Conservation (phyloP, 2,888 invertebrate species). For the Acleris laterana region DNA sequence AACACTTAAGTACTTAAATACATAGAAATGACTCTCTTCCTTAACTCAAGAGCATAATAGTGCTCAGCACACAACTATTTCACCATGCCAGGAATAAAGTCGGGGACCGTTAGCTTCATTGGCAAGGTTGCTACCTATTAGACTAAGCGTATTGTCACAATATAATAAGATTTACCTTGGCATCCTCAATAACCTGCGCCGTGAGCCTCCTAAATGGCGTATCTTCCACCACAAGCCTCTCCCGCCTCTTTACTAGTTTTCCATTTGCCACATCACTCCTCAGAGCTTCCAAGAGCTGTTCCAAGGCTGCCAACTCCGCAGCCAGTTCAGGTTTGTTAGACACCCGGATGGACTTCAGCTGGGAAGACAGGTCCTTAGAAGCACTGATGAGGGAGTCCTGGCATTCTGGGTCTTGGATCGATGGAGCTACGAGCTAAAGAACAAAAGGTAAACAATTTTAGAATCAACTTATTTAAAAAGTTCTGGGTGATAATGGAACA, state of each 20-base stretch:
- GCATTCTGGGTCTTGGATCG: slow-evolving; percentile 58
- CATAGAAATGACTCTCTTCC: too few species aligned
- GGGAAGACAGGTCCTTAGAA: slow-evolving; percentile 50
- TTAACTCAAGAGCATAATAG: too few species aligned
- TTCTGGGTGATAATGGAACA: too few species aligned
- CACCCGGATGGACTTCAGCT: slow-evolving; percentile 48
- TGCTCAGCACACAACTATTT: too few species aligned
- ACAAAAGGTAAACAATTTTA: neutral
- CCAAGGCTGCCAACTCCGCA: slow-evolving; percentile 46
- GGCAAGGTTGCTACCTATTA: too few species aligned
- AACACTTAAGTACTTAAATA: too few species aligned
- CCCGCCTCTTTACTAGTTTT: slow-evolving; percentile 49
- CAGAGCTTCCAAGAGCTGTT: slow-evolving; percentile 50
- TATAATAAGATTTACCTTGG: slow-evolving; percentile 51
- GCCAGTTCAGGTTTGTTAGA: slow-evolving; percentile 49
- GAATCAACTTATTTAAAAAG: neutral
- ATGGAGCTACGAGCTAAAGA: slow-evolving; percentile 59
- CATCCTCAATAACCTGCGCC: slow-evolving; percentile 59
- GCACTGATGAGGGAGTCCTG: slow-evolving; percentile 56
- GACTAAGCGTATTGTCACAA: too few species aligned
- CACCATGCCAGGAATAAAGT: too few species aligned
- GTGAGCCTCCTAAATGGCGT: slow-evolving; percentile 63
- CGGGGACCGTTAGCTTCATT: too few species aligned
- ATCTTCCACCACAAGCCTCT: slow-evolving; percentile 56
- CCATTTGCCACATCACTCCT: slow-evolving; percentile 53